Evolutionary conservation across 2,113 vertebrate species (phyloP), one percentile per base, ranked within the genome.

Genomic region (Actinemys pallida): DNA sequence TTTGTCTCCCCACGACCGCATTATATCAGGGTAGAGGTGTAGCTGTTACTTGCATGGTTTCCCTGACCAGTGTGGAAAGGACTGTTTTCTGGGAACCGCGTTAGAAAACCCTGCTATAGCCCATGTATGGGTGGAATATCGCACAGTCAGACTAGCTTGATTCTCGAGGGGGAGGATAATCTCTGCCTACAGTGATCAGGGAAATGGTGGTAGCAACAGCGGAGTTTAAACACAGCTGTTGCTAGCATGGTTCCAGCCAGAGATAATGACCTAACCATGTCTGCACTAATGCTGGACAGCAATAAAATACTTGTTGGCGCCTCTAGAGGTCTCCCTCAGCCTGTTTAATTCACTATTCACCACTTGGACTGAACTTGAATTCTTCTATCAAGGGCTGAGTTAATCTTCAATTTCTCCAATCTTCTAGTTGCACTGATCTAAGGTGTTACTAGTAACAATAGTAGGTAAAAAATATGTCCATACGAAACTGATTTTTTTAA

Each of bases 301-400:
- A 1, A 0, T 50, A 59, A 93, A 83, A 81, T 93, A 35, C 75
- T 1, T 42, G 31, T 19, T 20, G 3, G 10, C 72, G 47, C 97
- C 97, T 94, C 85, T 95, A 98, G 98, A 96, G 98, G 97, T 94
- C 92, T 57, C 96, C 89, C 97, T 97, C 3, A 2, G 57, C 72
- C 93, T 2, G 1, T 24, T 84, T 50, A 1, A 0, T 69, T 54
- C 83, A 0, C 0, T 47, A 47, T 2, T 52, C 1, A n/a, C 17
- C 17, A 35, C 78, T 80, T 35, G 1, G 39, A 22, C 17, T 29
- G 50, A 54, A n/a, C 57, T 31, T 31, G 27, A 29, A 62, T 62
- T 13, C 27, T 62, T 27, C 57, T 14, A 6, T 13, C 57, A 62
- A 62, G 57, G 5, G 57, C 27, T 62, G 57, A 6, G 57, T 62